Base-by-base conservation (phyloP, 2,797 vertebrate species). In the Fistularia tabacaria region DNA sequence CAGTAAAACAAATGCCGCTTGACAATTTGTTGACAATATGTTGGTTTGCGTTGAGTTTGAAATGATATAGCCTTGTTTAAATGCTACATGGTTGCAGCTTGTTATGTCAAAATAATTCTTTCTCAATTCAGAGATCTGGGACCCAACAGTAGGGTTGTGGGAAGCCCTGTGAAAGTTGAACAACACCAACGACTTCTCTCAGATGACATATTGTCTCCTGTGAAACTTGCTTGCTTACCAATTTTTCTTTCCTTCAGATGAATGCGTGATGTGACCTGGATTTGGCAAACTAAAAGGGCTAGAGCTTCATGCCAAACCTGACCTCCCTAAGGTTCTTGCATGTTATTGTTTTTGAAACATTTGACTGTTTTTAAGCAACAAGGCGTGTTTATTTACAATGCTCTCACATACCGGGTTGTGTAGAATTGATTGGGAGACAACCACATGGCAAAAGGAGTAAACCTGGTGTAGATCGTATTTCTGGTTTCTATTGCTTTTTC, bases 101-200 rank as follows among this genome's bases (percentile, higher is more conserved):
- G 80, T 86, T 82, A 82, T 89, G 86, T 85, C 83, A 83, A 74
- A 82, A 74, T 89, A 88, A 89, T 90, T 87, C 80, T 85, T 80
- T 81, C 72, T 84, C 87, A 88, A 86, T 90, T 89, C 81, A 88
- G 84, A 85, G 65, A 71, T 69, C 38, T 45, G 53, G 68, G 70
- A 75, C 61, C 47, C 69, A 74, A 83, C 72, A 81, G 77, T 61
- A 67, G 74, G 70, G 57, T 74, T 77, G 73, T n/a, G n/a, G n/a
- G n/a, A n/a, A n/a, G n/a, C n/a, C n/a, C n/a, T n/a, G n/a, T n/a
- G n/a, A n/a, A n/a, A n/a, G n/a, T n/a, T n/a, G n/a, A n/a, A n/a
- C n/a, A n/a, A n/a, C n/a, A n/a, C n/a, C n/a, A n/a, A 84, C 57
- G 57, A 79, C 80, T 71, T 68, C 69, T 81, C 78, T 25, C 5